Conservation (phyloP, 1,140 invertebrate species). For the Drosophila takahashii region DNA sequence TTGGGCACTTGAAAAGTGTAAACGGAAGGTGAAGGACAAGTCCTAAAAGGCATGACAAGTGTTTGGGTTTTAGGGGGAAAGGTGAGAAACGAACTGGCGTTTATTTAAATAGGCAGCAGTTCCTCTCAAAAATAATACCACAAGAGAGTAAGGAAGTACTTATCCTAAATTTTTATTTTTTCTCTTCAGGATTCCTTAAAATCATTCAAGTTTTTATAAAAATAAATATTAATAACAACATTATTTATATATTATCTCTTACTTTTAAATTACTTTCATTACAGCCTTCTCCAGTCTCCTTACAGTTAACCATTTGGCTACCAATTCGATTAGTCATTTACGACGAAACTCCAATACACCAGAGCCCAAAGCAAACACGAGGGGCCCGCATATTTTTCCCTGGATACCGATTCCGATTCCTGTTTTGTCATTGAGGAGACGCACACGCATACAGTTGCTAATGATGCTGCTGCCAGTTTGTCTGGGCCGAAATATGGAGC, state of each 20-base stretch:
- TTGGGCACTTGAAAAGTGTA: conserved; percentile 33
- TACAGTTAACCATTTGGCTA: conserved; percentile 50
- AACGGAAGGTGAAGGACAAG: conserved; percentile 20
- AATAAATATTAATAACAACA: neutral
- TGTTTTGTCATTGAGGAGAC: conserved; percentile 56
- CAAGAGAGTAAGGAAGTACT: neutral
- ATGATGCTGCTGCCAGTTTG: conserved; percentile 80
- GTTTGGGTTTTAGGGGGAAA: neutral
- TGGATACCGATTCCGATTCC: conserved; percentile 9
- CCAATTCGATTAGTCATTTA: conserved; percentile 71
- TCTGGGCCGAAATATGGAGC: conserved; percentile 47
- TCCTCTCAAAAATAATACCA: neutral
- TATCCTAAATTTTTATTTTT: neutral
- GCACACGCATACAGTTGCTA: conserved; percentile 56
- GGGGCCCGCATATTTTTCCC: conserved; percentile 36
- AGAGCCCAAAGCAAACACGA: conserved; percentile 26
- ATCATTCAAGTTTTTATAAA: neutral
- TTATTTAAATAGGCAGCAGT: conserved; percentile 1
- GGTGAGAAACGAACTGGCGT: neutral
- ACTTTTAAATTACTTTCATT: neutral
- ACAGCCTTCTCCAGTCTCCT: conserved; percentile 2
- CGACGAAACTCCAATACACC: conserved; percentile 9
- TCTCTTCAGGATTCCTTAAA: neutral
- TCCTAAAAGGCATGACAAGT: conserved; percentile 15
- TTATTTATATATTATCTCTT: neutral